Percentiles rank a stretch among this genome's conserved stretches.
Conservation (phyloP, 1,140 invertebrate genomes). For the Camponotus vicinus region DNA sequence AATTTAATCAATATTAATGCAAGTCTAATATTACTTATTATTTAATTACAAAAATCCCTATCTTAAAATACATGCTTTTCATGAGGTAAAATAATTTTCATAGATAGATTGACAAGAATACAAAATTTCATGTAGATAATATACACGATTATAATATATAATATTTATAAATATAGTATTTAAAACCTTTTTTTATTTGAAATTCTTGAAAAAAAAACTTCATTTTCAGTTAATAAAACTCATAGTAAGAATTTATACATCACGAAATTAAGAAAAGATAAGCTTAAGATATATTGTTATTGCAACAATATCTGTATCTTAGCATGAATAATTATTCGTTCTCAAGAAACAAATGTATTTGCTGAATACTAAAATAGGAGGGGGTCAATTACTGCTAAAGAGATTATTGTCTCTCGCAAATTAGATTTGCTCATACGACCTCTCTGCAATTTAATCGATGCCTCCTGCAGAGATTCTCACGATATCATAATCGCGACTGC, state of each 20-base stretch:
- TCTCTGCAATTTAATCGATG: constrained; percentile 31
- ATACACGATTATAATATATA: neutral
- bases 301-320: neutral
- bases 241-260: neutral
- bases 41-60: neutral
- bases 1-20: constrained; percentile 2
- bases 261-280: neutral
- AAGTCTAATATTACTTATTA: neutral
- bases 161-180: neutral
- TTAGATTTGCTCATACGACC: constrained; percentile 4
- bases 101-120: neutral
- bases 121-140: neutral
- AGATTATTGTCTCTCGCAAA: constrained; percentile 11
- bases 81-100: neutral
- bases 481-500: constrained; percentile 24
- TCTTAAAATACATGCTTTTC: neutral
- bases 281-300: neutral
- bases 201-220: neutral
- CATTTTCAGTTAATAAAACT: neutral
- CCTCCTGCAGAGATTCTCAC: constrained; percentile 7
- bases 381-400: neutral
- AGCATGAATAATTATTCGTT: neutral
- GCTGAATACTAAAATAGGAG: neutral
- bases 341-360: neutral
- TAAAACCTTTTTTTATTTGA: neutral